phyloP scores from a whole-genome alignment of 2,113 vertebrate genomes.

The Stigmatopora nigra region DNA sequence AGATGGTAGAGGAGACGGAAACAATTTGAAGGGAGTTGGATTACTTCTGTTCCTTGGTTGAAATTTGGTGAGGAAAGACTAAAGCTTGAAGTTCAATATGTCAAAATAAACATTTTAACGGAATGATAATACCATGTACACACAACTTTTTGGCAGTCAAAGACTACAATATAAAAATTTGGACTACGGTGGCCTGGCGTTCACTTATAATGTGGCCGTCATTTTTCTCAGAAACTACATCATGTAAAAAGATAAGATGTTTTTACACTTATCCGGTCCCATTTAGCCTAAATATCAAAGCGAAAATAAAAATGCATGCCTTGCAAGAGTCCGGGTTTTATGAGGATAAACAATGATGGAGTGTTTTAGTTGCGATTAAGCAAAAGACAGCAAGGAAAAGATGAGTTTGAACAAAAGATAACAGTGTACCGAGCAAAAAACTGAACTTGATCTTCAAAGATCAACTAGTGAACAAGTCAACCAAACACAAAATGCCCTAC shows the following conservation, averaged over 20 bases:
- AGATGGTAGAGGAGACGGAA: slow-evolving; percentile 12
- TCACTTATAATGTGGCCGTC: no score
- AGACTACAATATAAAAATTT: no score
- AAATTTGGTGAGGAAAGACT: not conserved
- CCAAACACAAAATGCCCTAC: not conserved
- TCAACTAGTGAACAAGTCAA: not conserved
- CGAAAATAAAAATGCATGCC: no score
- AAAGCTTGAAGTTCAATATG: not conserved
- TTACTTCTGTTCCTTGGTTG: not conserved
- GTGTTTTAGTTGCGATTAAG: not conserved
- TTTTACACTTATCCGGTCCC: no score
- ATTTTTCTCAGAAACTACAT: no score
- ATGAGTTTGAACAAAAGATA: not conserved
- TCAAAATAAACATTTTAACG: not conserved
- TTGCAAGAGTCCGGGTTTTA: no score
- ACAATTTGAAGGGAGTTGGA: slow-evolving; percentile 9
- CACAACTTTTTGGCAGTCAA: no score
- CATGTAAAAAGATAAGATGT: no score
- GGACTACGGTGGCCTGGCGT: no score
- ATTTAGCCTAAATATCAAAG: no score
- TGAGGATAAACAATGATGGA: not conserved
- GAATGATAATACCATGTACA: not conserved
- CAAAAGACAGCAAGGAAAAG: not conserved
- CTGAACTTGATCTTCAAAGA: not conserved
- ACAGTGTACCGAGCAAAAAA: not conserved